Evolutionary conservation across 2,888 invertebrate genomes (phyloP).

Genomic region (Hypomecis punctinalis): DNA sequence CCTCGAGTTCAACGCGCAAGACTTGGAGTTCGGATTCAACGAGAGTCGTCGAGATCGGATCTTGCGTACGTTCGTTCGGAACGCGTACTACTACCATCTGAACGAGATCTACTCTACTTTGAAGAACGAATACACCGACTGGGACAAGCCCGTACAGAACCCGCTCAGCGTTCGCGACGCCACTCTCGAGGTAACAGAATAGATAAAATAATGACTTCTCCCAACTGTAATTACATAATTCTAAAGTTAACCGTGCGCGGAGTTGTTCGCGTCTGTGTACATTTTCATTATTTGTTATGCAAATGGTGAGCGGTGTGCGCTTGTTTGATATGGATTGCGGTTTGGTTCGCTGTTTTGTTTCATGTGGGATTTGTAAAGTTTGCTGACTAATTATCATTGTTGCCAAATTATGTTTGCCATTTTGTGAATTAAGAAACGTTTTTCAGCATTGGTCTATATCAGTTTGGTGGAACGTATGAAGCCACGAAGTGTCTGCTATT

Average conservation of each 20-base stretch:
- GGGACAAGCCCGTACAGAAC: conserved; percentile 95
- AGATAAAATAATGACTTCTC: conserved; percentile 39
- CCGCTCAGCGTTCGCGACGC: conserved; percentile 94
- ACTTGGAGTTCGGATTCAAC: conserved; percentile 96
- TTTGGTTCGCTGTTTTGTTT: conserved; percentile 41
- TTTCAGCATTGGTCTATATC: background rate
- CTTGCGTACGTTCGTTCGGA: conserved; percentile 95
- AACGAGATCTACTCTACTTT: conserved; percentile 97
- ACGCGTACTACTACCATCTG: conserved; percentile 97
- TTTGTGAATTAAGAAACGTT: conserved; percentile 3
- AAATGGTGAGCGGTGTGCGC: conserved; percentile 40
- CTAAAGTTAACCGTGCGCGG: conserved; percentile 40
- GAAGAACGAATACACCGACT: conserved; percentile 98
- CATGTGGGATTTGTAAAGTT: conserved; percentile 31
- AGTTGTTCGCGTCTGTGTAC: conserved; percentile 31
- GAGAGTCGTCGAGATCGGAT: conserved; percentile 94
- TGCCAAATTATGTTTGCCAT: background rate
- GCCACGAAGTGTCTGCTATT: no score
- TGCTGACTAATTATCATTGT: conserved; percentile 17
- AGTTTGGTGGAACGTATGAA: background rate
- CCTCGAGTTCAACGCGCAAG: conserved; percentile 92
- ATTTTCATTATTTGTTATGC: conserved; percentile 46
- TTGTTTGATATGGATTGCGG: conserved; percentile 40
- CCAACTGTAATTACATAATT: conserved; percentile 43
- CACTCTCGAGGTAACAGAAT: conserved; percentile 86